Evolutionary conservation across 2,113 vertebrate genomes (phyloP).

Genomic region (Xerus inauris): DNA sequence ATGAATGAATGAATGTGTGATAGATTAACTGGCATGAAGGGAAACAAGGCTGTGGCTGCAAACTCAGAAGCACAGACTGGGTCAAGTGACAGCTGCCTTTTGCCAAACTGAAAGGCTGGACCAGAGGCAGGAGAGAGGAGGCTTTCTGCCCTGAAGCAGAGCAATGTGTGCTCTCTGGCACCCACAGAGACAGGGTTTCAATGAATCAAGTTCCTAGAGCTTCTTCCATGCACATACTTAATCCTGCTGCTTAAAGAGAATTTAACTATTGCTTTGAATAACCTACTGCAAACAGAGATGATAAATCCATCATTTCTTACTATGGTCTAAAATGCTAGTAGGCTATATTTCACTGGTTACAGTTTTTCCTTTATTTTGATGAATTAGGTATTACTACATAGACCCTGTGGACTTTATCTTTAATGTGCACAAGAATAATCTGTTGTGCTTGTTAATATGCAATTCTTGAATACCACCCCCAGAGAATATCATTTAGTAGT

Average conservation of each 20-base stretch:
- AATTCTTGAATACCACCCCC: conserved; percentile 27
- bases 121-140: background rate
- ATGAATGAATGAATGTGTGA: background rate
- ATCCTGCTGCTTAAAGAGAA: conserved; percentile 42
- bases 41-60: background rate
- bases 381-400: conserved; percentile 50
- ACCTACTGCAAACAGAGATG: background rate
- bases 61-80: background rate
- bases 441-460: conserved; percentile 56
- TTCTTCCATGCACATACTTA: background rate
- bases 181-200: background rate
- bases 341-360: conserved; percentile 63
- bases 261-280: conserved; percentile 63
- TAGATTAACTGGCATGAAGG: background rate
- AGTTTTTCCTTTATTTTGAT: conserved; percentile 63
- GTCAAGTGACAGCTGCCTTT: background rate
- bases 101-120: background rate
- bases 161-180: background rate
- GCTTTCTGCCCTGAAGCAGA: background rate
- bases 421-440: conserved; percentile 51
- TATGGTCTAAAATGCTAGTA: conserved; percentile 36
- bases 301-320: conserved; percentile 58
- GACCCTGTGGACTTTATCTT: conserved; percentile 52
- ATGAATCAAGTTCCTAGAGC: background rate
- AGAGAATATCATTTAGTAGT: conserved; percentile 37